A percentile compares a stretch with the other conserved stretches of the same genome.
phyloP scores from a whole-genome alignment of 2,797 vertebrate genomes.

The Poecilia velifera region DNA sequence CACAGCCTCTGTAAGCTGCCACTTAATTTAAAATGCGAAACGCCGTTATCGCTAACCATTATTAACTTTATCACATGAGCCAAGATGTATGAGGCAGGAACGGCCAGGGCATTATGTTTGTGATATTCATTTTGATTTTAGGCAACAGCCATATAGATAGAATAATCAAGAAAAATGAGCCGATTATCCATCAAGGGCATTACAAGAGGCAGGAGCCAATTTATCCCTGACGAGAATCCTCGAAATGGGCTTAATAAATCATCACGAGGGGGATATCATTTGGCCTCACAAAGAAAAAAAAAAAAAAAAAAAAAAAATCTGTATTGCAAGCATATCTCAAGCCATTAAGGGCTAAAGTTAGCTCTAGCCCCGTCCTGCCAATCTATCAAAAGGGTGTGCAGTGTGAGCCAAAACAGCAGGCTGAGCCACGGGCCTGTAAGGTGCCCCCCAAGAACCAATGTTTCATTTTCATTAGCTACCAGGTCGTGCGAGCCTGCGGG shows the following conservation, averaged over 20 bases:
- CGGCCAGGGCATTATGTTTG: constrained; percentile 61
- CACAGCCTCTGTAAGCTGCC: constrained; percentile 30
- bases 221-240: constrained; percentile 74
- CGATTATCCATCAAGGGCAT: constrained; percentile 81
- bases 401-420: constrained; percentile 62
- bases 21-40: constrained; percentile 42
- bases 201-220: constrained; percentile 75
- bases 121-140: constrained; percentile 67
- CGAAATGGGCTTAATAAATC: constrained; percentile 82
- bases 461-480: constrained; percentile 83
- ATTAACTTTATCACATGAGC: constrained; percentile 38
- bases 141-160: constrained; percentile 66
- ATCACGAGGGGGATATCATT: constrained; percentile 78
- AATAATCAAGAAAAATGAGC: constrained; percentile 81
- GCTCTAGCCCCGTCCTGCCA: constrained; percentile 63
- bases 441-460: constrained; percentile 79
- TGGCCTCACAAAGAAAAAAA: constrained; percentile 63
- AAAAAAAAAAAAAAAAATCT: constrained; percentile 31
- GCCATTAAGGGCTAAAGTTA: constrained; percentile 86
- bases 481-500: constrained; percentile 55
- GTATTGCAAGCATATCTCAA: constrained; percentile 84
- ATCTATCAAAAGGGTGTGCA: constrained; percentile 78
- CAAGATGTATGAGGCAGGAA: constrained; percentile 43
- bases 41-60: constrained; percentile 51
- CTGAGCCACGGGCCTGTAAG: constrained; percentile 59